phyloP scores from a whole-genome alignment of 1,140 invertebrate genomes.

The Kradibia gibbosae region DNA sequence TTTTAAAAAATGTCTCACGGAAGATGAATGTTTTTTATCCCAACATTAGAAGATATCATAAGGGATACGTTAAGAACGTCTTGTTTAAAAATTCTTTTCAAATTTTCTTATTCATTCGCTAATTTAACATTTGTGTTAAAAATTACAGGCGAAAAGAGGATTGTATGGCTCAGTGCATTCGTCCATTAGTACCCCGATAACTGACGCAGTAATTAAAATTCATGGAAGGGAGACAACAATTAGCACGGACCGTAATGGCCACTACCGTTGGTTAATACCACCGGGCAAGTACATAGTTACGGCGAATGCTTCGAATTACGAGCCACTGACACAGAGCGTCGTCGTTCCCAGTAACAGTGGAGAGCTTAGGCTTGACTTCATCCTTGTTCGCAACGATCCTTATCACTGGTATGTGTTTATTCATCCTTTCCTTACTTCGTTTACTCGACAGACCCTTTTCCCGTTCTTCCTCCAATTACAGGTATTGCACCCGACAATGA shows the following conservation, averaged over 20 bases:
- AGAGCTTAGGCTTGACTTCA: conserved; percentile 83
- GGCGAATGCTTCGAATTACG: conserved; percentile 80
- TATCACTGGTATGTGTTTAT: conserved; percentile 82
- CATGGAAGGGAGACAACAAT: conserved; percentile 82
- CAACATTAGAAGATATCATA: no score
- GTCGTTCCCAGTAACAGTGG: conserved; percentile 75
- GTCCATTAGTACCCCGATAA: conserved; percentile 81
- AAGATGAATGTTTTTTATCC: no score
- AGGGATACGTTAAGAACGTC: no score
- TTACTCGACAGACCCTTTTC: no score
- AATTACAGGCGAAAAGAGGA: conserved; percentile 85
- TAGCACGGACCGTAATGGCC: conserved; percentile 81
- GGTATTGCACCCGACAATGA: no score
- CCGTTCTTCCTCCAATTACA: no score
- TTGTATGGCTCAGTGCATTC: conserved; percentile 90
- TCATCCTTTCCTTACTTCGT: no score
- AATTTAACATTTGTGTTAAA: background rate
- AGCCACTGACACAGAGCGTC: conserved; percentile 76
- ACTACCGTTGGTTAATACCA: conserved; percentile 93
- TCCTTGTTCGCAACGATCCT: conserved; percentile 82
- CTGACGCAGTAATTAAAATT: conserved; percentile 83
- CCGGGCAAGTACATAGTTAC: conserved; percentile 92
- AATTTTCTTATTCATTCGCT: no score
- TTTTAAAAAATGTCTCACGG: no score
- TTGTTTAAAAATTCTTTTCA: no score